Evolutionary conservation across 1,140 invertebrate species (phyloP).

Genomic region (Onthophagus taurus): DNA sequence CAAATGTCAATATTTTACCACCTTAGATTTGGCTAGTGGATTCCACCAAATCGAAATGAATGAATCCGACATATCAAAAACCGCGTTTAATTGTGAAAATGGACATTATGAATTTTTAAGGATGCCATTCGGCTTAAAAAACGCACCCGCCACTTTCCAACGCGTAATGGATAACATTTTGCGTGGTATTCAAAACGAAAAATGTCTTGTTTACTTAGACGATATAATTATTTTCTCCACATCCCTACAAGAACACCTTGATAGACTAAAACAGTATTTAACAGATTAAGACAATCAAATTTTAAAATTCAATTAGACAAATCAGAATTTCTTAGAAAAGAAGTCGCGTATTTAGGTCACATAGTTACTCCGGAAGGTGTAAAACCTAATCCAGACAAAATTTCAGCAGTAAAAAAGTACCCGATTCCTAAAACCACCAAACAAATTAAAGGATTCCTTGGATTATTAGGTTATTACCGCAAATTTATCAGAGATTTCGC

Average conservation of each 20-base stretch:
- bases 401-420: constrained; percentile 17
- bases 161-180: constrained; percentile 15
- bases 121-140: constrained; percentile 18
- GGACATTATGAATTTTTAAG: constrained; percentile 5
- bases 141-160: constrained; percentile 14
- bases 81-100: background rate
- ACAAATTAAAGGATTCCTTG: constrained; percentile 18
- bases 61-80: background rate
- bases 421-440: constrained; percentile 17
- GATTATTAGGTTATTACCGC: constrained; percentile 16
- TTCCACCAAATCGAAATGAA: constrained; percentile 9
- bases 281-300: constrained; percentile 15
- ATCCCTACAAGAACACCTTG: constrained; percentile 32
- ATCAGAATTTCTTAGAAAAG: constrained; percentile 15
- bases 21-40: constrained; percentile 35
- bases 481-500: constrained; percentile 25
- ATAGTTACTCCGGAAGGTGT: constrained; percentile 16
- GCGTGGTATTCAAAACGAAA: constrained; percentile 13
- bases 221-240: constrained; percentile 37
- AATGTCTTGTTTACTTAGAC: constrained; percentile 33
- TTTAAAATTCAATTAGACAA: constrained; percentile 23
- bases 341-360: constrained; percentile 18
- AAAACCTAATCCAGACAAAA: constrained; percentile 17
- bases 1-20: constrained; percentile 36
- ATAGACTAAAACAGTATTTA: constrained; percentile 23